Percentiles rank a stretch among this genome's conserved stretches.
phyloP scores from a whole-genome alignment of 2,797 vertebrate species.

The Oryzias sinensis region DNA sequence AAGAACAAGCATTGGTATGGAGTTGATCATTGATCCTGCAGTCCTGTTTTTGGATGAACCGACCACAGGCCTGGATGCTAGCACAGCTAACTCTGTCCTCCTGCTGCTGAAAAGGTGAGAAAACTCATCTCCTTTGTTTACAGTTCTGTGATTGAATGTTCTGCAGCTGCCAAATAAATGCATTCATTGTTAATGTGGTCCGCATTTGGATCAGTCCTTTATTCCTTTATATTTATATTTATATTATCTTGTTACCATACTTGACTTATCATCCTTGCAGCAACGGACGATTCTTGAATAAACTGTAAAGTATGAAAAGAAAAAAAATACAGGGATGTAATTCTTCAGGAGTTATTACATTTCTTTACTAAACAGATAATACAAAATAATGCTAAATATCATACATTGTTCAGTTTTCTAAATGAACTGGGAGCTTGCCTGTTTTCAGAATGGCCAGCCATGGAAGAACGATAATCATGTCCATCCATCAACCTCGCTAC shows the following conservation, averaged over 20 bases:
- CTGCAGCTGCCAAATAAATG: background rate
- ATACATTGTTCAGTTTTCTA: background rate
- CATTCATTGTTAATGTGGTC: too few relatives aligned
- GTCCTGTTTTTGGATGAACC: slow-evolving; percentile 95
- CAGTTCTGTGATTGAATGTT: background rate
- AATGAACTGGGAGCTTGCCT: slow-evolving; percentile 8
- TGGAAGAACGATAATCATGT: slow-evolving; percentile 91
- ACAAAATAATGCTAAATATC: too few relatives aligned
- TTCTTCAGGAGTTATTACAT: too few relatives aligned
- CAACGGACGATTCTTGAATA: too few relatives aligned
- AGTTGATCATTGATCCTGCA: slow-evolving; percentile 89
- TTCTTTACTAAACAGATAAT: too few relatives aligned
- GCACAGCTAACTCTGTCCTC: slow-evolving; percentile 91
- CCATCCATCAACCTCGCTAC: slow-evolving; percentile 93
- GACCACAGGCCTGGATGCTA: slow-evolving; percentile 91
- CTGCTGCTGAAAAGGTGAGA: slow-evolving; percentile 87
- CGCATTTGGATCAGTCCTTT: too few relatives aligned
- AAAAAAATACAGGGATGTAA: too few relatives aligned
- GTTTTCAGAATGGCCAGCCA: slow-evolving; percentile 84
- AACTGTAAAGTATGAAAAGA: too few relatives aligned
- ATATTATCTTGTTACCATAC: too few relatives aligned
- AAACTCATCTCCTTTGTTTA: background rate
- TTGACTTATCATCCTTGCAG: too few relatives aligned
- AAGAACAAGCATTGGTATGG: slow-evolving; percentile 95
- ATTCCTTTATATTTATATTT: too few relatives aligned